A percentile compares a stretch with the other conserved stretches of the same genome.
Conservation (phyloP, 1,140 invertebrate species). For the Pygmarrhopalites habei region DNA sequence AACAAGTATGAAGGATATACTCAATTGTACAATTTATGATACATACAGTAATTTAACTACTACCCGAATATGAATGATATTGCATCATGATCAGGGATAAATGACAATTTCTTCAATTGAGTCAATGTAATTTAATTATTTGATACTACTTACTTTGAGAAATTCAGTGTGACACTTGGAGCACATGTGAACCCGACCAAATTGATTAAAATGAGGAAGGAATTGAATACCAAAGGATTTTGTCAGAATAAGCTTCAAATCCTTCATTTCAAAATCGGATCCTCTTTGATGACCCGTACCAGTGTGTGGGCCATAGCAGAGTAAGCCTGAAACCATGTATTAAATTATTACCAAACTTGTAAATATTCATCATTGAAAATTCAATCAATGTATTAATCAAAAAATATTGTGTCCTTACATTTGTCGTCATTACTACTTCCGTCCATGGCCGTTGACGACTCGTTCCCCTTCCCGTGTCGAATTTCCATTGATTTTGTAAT, state of each 20-base stretch:
- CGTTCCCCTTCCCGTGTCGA: no score
- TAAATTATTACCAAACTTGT: no score
- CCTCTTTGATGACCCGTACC: background rate
- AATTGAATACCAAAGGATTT: conserved; percentile 9
- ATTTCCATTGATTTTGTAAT: no score
- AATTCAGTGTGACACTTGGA: background rate
- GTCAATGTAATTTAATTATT: no score
- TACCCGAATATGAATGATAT: background rate
- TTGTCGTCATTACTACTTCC: no score
- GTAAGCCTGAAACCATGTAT: no score
- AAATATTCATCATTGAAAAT: no score
- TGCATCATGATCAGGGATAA: background rate
- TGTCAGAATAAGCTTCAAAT: background rate
- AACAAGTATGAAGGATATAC: background rate
- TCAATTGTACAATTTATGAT: background rate
- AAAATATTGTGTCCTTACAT: no score
- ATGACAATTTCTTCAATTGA: no score
- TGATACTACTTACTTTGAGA: no score
- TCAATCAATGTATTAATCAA: no score
- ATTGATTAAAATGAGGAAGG: background rate
- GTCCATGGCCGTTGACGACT: no score
- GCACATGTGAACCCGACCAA: background rate
- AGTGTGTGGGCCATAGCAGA: conserved; percentile 1
- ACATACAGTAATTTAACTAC: background rate
- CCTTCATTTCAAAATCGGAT: background rate